Percentiles rank a stretch among this genome's conserved stretches.
These are phyloP conservation scores for Apeltes quadracus DNA, from an alignment of 2,113 vertebrate genomes.

Conservation along the genomic window DNA sequence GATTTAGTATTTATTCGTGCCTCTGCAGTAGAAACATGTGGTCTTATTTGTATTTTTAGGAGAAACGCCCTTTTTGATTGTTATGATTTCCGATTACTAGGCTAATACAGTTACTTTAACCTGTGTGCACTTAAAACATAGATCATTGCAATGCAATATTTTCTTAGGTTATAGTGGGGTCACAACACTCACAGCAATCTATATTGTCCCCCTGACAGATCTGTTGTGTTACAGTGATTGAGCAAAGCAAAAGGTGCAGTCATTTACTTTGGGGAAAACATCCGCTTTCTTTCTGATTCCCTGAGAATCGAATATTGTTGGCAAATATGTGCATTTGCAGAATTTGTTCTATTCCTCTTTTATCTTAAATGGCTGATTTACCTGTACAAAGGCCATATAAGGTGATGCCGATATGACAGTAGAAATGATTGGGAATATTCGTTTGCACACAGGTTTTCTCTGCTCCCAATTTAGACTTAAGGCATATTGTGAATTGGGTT, in stretches of 20 bases:
- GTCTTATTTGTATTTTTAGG: neutral
- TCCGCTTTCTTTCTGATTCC: slow-evolving; percentile 6
- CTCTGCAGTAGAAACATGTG: neutral
- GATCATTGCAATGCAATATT: neutral
- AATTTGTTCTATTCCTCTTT: too few species aligned
- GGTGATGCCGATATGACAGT: neutral
- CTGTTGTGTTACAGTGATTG: neutral
- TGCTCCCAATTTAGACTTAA: neutral
- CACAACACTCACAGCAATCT: neutral
- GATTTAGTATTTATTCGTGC: neutral
- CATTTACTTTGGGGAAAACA: slow-evolving; percentile 10
- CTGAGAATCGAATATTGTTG: neutral
- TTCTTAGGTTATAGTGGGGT: neutral
- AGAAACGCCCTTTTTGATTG: neutral
- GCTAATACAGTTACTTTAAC: neutral
- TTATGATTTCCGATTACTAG: neutral
- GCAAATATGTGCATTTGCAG: neutral
- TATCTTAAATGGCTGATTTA: too few species aligned
- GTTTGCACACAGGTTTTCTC: neutral
- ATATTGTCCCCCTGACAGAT: neutral
- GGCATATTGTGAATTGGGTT: neutral
- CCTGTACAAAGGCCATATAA: too few species aligned
- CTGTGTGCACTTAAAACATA: neutral
- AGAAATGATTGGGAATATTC: neutral
- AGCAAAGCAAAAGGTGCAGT: slow-evolving; percentile 9